A percentile compares a stretch with the other conserved stretches of the same genome.
Evolutionary conservation across 2,888 invertebrate species (phyloP).

Genomic region (Trissolcus brochymenae): DNA sequence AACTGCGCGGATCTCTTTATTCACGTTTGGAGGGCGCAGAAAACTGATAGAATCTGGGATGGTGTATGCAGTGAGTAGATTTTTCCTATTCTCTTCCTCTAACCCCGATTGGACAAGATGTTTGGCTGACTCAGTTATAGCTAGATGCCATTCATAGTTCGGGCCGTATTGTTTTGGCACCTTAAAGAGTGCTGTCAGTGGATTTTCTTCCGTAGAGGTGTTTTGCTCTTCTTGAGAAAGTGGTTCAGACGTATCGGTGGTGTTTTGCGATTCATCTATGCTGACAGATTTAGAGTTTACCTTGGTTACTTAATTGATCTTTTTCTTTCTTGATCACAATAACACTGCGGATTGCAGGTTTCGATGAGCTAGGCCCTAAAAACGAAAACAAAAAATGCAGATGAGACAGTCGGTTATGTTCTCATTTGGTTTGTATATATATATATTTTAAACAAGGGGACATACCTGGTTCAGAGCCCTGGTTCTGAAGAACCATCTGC

Average conservation of each 20-base stretch:
- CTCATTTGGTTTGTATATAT: no score
- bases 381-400: conserved; percentile 2
- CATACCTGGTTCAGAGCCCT: conserved; percentile 14
- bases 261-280: no score
- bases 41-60: background rate
- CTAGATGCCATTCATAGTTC: background rate
- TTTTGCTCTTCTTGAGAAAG: background rate
- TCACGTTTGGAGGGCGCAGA: background rate
- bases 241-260: background rate
- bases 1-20: background rate
- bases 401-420: conserved; percentile 18
- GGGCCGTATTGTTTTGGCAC: background rate
- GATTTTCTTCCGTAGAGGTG: background rate
- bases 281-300: no score
- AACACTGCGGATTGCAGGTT: conserved; percentile 9
- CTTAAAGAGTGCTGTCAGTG: background rate
- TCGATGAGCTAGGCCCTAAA: background rate
- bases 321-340: conserved; percentile 10
- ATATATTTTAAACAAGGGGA: no score
- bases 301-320: background rate
- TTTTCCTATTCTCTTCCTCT: background rate
- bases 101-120: background rate
- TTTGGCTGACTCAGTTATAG: background rate
- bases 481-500: conserved; percentile 10
- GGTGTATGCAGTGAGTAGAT: background rate